These are phyloP conservation scores for Barbus barbus DNA, from an alignment of 2,113 vertebrate species.

Conservation along the genomic window DNA sequence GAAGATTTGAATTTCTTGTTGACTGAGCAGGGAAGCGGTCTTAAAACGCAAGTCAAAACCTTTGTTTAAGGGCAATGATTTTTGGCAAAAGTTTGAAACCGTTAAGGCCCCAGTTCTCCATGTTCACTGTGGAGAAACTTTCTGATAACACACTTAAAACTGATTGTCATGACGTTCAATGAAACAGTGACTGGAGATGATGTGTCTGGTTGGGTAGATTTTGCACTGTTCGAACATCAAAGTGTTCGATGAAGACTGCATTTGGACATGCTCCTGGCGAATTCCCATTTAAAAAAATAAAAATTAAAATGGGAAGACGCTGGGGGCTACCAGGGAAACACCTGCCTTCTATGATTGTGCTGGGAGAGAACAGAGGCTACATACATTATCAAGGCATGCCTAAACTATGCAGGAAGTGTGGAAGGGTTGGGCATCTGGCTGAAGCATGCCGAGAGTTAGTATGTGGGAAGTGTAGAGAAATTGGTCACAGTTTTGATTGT, in stretches of 20 bases:
- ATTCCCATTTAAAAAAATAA: too few relatives aligned
- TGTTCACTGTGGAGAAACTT: not conserved
- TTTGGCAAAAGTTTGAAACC: not conserved
- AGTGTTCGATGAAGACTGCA: not conserved
- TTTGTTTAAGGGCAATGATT: too few relatives aligned
- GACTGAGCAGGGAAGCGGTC: too few relatives aligned
- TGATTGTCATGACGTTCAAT: conserved; percentile 38
- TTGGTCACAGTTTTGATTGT: not conserved
- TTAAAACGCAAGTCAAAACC: too few relatives aligned
- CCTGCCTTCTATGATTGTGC: too few relatives aligned
- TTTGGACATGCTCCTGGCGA: too few relatives aligned
- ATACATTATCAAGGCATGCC: too few relatives aligned
- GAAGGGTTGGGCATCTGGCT: too few relatives aligned
- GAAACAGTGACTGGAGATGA: conserved; percentile 34
- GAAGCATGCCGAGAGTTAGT: too few relatives aligned
- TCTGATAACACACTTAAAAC: not conserved
- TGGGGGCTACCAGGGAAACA: conserved; percentile 1
- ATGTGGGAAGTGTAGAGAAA: not conserved
- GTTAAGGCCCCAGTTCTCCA: not conserved
- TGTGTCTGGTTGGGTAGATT: conserved; percentile 15
- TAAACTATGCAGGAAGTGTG: too few relatives aligned
- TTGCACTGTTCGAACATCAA: not conserved
- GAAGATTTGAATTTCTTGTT: too few relatives aligned
- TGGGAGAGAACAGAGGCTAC: too few relatives aligned
- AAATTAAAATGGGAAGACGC: conserved; percentile 49